Conservation (phyloP, 1,140 invertebrate genomes). For the Archegozetes longisetosus region DNA sequence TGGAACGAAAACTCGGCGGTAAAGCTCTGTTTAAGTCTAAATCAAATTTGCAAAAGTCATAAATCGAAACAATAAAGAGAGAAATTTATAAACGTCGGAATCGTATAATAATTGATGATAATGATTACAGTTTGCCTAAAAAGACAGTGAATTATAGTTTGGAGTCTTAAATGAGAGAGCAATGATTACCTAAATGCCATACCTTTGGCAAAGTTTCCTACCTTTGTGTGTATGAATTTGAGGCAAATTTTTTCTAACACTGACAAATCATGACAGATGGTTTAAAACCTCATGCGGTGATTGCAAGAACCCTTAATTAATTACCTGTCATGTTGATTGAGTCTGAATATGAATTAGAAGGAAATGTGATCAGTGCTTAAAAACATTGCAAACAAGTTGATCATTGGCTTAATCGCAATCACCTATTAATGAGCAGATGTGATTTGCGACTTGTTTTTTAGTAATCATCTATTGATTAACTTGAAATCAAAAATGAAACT, state of each 20-base stretch:
- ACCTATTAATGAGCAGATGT: neutral
- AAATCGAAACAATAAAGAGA: too few species aligned
- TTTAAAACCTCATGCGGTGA: neutral
- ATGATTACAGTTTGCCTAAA: neutral
- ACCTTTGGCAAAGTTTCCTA: neutral
- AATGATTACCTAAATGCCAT: neutral
- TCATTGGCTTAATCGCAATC: neutral
- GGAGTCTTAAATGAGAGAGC: neutral
- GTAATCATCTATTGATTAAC: neutral
- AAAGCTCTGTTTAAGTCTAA: too few species aligned
- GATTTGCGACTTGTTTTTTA: neutral
- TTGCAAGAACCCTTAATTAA: neutral
- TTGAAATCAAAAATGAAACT: neutral
- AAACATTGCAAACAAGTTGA: neutral
- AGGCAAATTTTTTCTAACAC: neutral
- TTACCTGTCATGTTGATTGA: neutral
- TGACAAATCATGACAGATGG: neutral
- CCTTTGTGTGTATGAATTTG: neutral
- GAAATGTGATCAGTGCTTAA: neutral
- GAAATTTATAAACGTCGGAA: too few species aligned
- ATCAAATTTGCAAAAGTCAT: too few species aligned
- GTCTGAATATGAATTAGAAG: neutral
- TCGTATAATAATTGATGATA: neutral
- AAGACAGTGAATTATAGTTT: neutral
- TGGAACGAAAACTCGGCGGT: too few species aligned